These are phyloP conservation scores for Xiphophorus couchianus DNA, from an alignment of 2,113 vertebrate species.

Conservation along the genomic window DNA sequence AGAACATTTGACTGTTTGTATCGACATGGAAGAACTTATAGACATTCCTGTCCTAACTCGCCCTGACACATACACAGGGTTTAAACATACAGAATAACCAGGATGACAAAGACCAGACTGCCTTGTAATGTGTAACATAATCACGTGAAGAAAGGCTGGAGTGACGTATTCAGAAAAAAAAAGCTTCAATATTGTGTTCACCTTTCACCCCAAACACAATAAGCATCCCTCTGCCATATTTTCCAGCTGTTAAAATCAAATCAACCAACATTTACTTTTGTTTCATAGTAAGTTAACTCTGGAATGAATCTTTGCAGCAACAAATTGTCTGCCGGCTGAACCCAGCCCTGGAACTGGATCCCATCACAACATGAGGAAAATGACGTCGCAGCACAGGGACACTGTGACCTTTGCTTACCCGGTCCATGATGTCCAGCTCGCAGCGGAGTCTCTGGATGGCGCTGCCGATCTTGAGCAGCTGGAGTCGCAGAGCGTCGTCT, in stretches of 20 bases:
- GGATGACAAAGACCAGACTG: constrained; percentile 21
- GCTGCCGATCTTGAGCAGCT: constrained; percentile 93
- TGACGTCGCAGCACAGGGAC: background rate
- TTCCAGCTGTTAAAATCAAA: background rate
- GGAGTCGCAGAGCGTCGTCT: constrained; percentile 90
- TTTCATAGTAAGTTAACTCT: constrained; percentile 6
- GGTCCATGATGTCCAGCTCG: constrained; percentile 97
- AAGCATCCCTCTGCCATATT: background rate
- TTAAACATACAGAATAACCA: background rate
- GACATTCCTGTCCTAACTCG: background rate
- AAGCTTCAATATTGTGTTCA: background rate
- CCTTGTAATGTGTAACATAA: constrained; percentile 20
- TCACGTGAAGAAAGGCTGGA: background rate
- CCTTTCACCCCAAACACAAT: background rate
- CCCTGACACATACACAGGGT: background rate
- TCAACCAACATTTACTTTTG: constrained; percentile 1
- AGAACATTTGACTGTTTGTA: background rate
- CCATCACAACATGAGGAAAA: constrained; percentile 15
- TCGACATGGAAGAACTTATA: background rate
- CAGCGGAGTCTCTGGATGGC: constrained; percentile 96
- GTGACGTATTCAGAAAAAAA: background rate
- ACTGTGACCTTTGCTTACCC: constrained; percentile 78
- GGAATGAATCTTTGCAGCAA: constrained; percentile 13
- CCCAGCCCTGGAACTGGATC: constrained; percentile 4
- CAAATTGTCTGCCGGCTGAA: background rate